phyloP scores from a whole-genome alignment of 2,888 invertebrate species.

The Apodemia hepburni region DNA sequence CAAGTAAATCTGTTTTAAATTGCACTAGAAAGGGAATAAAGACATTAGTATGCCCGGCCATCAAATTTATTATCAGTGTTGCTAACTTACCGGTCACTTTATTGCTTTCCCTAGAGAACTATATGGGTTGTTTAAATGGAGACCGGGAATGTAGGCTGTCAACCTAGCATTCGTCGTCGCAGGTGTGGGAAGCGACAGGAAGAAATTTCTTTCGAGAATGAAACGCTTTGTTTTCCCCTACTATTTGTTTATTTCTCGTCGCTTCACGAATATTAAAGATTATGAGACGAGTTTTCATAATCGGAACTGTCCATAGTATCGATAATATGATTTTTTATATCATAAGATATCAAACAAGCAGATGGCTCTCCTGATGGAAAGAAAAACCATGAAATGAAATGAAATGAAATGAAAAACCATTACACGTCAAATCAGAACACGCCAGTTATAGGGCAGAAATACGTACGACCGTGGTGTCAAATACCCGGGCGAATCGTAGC shows the following conservation, averaged over 20 bases:
- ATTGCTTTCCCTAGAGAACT: conserved; percentile 24
- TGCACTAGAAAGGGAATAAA: conserved; percentile 16
- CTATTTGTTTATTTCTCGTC: conserved; percentile 22
- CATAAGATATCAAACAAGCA: too few species aligned
- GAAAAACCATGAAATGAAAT: too few species aligned
- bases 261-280: background rate
- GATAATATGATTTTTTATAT: too few species aligned
- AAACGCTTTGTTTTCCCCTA: conserved; percentile 39
- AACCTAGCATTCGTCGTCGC: conserved; percentile 29
- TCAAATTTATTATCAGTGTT: conserved; percentile 27
- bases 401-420: too few species aligned
- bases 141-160: conserved; percentile 21
- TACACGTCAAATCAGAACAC: too few species aligned
- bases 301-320: too few species aligned
- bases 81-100: conserved; percentile 25
- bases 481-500: too few species aligned
- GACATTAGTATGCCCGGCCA: conserved; percentile 24
- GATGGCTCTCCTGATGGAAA: too few species aligned
- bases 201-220: conserved; percentile 41
- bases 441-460: too few species aligned
- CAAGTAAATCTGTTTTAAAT: conserved; percentile 23
- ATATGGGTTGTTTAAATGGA: conserved; percentile 22
- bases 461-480: too few species aligned
- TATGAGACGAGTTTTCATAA: too few species aligned
- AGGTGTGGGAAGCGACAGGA: conserved; percentile 43